Evolutionary conservation across 2,888 invertebrate species (phyloP).

Genomic region (Bombylius discolor): DNA sequence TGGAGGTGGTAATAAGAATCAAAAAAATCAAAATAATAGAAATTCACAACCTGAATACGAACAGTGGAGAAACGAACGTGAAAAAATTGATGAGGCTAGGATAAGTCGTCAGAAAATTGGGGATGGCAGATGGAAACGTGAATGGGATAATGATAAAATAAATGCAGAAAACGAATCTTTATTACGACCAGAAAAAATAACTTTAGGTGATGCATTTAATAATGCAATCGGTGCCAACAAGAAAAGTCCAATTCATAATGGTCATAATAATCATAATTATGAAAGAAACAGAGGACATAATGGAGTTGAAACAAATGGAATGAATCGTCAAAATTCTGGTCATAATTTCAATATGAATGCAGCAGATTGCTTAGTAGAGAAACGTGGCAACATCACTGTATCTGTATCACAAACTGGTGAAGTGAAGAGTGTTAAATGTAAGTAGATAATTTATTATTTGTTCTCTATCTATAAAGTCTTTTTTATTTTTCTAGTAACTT

Average conservation of each 20-base stretch:
- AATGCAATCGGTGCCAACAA: constrained; percentile 3
- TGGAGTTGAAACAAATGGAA: not conserved
- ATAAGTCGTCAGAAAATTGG: constrained; percentile 35
- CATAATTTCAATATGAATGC: not conserved
- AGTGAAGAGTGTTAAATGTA: constrained; percentile 19
- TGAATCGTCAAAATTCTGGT: not conserved
- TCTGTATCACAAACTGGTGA: constrained; percentile 17
- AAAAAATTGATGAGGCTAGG: constrained; percentile 34
- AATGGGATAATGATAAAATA: constrained; percentile 37
- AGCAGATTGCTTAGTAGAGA: constrained; percentile 10
- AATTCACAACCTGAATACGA: constrained; percentile 26
- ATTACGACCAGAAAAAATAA: constrained; percentile 4
- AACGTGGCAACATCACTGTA: constrained; percentile 16
- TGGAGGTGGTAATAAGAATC: not conserved
- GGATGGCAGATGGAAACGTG: constrained; percentile 37
- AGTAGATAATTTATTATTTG: not conserved
- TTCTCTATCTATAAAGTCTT: not conserved
- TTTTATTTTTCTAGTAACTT: constrained; percentile 24
- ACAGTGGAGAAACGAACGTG: constrained; percentile 36
- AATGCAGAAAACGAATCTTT: constrained; percentile 7
- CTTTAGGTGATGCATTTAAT: constrained; percentile 8
- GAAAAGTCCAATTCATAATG: constrained; percentile 7
- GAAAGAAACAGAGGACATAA: no score
- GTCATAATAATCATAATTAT: not conserved
- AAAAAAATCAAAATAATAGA: constrained; percentile 5